Evolutionary conservation across 2,888 invertebrate genomes (phyloP).

Genomic region (Dioctria rufipes): DNA sequence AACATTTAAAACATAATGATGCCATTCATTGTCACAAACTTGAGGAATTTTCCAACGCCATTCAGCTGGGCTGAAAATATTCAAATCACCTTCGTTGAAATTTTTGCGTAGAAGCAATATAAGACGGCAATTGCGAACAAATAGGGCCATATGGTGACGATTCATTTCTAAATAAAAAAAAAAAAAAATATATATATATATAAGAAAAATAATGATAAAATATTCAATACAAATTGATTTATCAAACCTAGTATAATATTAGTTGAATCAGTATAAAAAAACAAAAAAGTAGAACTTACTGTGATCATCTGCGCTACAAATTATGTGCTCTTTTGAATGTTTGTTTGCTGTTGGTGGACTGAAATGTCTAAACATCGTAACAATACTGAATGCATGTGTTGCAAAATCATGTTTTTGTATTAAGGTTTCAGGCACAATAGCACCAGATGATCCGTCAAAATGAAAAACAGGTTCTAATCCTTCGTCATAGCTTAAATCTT

Average conservation of each 20-base stretch:
- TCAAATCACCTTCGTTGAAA: conserved; percentile 92
- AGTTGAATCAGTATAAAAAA: not conserved
- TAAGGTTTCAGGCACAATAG: conserved; percentile 84
- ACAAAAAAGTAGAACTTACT: conserved; percentile 80
- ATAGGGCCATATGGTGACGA: conserved; percentile 97
- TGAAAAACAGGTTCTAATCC: conserved; percentile 94
- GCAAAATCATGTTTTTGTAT: conserved; percentile 79
- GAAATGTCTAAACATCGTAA: conserved; percentile 96
- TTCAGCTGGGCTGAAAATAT: conserved; percentile 97
- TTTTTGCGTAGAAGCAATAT: conserved; percentile 92
- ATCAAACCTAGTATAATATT: not conserved
- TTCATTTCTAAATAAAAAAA: conserved; percentile 85
- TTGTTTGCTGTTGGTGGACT: conserved; percentile 84
- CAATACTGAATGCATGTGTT: conserved; percentile 88
- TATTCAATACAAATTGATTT: too few species aligned
- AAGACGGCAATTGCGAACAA: conserved; percentile 96
- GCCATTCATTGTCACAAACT: conserved; percentile 98
- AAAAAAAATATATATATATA: not conserved
- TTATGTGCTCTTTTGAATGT: conserved; percentile 94
- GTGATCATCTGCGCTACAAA: conserved; percentile 98
- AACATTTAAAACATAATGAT: conserved; percentile 96
- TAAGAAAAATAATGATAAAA: conserved; percentile 12
- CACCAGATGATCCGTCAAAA: conserved; percentile 95
- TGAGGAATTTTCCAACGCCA: conserved; percentile 98
- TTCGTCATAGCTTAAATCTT: conserved; percentile 86